These are phyloP conservation scores for Leptothorax acervorum DNA, from an alignment of 2,888 invertebrate species.

Conservation along the genomic window DNA sequence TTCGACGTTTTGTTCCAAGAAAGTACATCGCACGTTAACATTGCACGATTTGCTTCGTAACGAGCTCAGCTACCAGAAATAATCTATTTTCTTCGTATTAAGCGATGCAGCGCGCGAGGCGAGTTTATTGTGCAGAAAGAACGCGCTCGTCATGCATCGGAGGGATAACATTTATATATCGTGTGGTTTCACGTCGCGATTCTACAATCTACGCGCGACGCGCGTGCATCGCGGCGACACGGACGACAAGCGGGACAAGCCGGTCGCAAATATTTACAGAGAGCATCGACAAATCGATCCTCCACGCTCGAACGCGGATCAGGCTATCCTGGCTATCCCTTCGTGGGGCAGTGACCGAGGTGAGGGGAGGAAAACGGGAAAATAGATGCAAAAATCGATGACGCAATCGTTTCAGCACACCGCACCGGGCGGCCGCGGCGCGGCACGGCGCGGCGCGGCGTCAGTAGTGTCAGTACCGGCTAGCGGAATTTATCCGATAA, in stretches of 20 bases:
- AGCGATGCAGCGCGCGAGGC: constrained; percentile 29
- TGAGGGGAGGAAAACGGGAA: constrained; percentile 53
- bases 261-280: constrained; percentile 73
- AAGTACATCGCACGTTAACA: not conserved
- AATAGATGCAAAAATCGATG: constrained; percentile 74
- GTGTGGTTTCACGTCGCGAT: constrained; percentile 51
- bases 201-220: constrained; percentile 56
- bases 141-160: constrained; percentile 37
- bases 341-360: constrained; percentile 73
- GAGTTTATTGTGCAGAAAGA: constrained; percentile 43
- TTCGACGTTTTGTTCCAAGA: not conserved
- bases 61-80: constrained; percentile 22
- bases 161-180: constrained; percentile 52
- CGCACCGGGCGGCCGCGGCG: not conserved
- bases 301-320: constrained; percentile 76
- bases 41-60: constrained; percentile 20
- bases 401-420: constrained; percentile 60
- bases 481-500: constrained; percentile 64
- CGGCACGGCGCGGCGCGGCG: not conserved
- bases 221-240: constrained; percentile 34
- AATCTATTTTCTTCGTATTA: constrained; percentile 15
- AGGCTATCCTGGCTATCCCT: constrained; percentile 71
- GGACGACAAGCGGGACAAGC: constrained; percentile 8
- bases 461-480: constrained; percentile 25
- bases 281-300: constrained; percentile 71